phyloP scores from a whole-genome alignment of 2,888 invertebrate species.

The Stenichneumon culpator region DNA sequence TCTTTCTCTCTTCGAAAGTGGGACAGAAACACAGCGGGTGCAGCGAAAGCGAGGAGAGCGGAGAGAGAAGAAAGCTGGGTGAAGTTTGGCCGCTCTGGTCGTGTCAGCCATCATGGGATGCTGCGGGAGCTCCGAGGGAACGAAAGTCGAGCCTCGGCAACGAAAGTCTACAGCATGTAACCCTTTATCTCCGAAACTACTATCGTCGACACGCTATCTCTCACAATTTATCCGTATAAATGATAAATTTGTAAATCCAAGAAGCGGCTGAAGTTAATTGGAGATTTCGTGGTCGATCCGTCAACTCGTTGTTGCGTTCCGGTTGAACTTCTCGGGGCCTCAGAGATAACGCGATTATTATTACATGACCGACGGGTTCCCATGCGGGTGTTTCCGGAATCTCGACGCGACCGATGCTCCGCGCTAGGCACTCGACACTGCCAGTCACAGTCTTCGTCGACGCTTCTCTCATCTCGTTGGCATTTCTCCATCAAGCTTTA shows the following conservation, averaged over 20 bases:
- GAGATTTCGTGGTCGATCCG: conserved; percentile 23
- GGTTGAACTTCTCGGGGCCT: neutral
- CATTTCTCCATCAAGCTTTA: conserved; percentile 65
- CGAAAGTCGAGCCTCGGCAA: conserved; percentile 57
- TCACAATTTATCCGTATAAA: conserved; percentile 26
- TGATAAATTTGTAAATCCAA: conserved; percentile 17
- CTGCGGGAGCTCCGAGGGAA: conserved; percentile 72
- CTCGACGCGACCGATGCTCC: conserved; percentile 18
- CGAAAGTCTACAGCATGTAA: conserved; percentile 59
- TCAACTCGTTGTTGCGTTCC: conserved; percentile 30
- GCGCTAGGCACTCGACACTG: conserved; percentile 61
- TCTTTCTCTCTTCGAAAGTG: conserved; percentile 59
- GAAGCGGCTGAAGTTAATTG: neutral
- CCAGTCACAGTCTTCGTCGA: conserved; percentile 24
- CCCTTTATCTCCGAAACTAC: conserved; percentile 54
- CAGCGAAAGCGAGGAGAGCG: conserved; percentile 61
- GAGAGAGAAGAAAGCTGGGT: conserved; percentile 68
- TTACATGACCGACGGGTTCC: conserved; percentile 45
- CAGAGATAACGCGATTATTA: conserved; percentile 58
- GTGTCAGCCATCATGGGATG: conserved; percentile 83
- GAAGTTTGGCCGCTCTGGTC: conserved; percentile 71
- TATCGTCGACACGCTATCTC: conserved; percentile 52
- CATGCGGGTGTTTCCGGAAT: conserved; percentile 49
- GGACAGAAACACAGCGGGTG: conserved; percentile 56
- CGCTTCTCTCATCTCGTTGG: conserved; percentile 52